Base-by-base conservation (phyloP, 1,140 invertebrate species). In the Scaptomyza pallida region DNA sequence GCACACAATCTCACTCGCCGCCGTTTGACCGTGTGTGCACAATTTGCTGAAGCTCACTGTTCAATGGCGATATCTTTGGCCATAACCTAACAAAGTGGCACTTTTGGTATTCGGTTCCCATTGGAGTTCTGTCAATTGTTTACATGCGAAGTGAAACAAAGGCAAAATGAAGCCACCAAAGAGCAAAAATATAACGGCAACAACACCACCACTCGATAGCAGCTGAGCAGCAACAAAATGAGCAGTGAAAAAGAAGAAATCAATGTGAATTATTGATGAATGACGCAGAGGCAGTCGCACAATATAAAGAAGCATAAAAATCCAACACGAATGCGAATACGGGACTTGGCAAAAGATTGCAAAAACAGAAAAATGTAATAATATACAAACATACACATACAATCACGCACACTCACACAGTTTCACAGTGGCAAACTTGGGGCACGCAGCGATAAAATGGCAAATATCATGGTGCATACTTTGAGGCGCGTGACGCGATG, bases 201-300 rank as follows among this genome's bases (percentile, higher is more conserved):
- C 75, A 60, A 82, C 43, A 61, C 47, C 19, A 41, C 16, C 37
- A 12, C 23, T 5, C 3, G 41, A 43, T 19, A 55, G 52, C 52
- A 55, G 52, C 51, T 41, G 51, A 54, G 23, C n/a, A 45, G n/a
- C 33, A 30, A 21, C 9, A 48, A 62, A 62, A 68, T 60, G 64
- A 52, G 30, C 65, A 54, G 40, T 15, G 52, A 37, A 61, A 52
- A 54, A 52, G 13, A 9, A 44, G 30, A 23, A 86, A 88, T 86
- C 74, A 88, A 82, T 89, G 82, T 88, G 82, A 88, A 88, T 88
- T 88, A 88, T 88, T 88, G 82, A 88, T 89, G 82, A 88, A 88
- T 88, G 78, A 72, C 73, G 71, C 82, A 81, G 47, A 50, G 51
- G 55, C 67, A 75, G 48, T 21, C 57, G 35, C 47, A 30, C 26